These are phyloP conservation scores for Parascotia fuliginaria DNA, from an alignment of 2,888 invertebrate species.

Conservation along the genomic window DNA sequence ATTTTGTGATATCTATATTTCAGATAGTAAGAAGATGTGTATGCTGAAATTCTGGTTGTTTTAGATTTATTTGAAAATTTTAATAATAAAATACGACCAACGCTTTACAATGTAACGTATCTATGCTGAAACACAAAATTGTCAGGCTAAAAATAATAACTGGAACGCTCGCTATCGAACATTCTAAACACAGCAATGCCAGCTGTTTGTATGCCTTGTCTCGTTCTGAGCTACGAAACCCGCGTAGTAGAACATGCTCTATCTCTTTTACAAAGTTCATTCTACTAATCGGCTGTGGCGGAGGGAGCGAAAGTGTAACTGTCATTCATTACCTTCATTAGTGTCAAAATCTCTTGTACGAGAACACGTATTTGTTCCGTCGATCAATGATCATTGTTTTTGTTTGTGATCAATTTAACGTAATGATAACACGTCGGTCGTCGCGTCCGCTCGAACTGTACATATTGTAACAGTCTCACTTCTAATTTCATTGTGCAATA, in stretches of 20 bases:
- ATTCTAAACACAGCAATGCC: neutral
- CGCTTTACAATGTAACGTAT: too few relatives aligned
- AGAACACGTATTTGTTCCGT: constrained; percentile 51
- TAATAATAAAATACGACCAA: too few relatives aligned
- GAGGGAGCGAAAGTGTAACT: constrained; percentile 3
- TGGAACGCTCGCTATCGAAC: neutral
- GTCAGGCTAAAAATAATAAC: too few relatives aligned
- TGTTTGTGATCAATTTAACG: constrained; percentile 67
- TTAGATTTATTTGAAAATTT: too few relatives aligned
- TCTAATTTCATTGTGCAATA: constrained; percentile 56
- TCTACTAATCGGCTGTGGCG: neutral
- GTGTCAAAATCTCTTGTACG: constrained; percentile 48
- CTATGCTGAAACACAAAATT: too few relatives aligned
- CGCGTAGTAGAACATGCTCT: neutral
- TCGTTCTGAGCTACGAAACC: neutral
- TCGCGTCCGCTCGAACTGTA: constrained; percentile 41
- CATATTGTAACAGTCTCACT: constrained; percentile 52
- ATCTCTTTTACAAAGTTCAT: constrained; percentile 16
- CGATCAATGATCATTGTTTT: constrained; percentile 79
- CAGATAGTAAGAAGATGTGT: too few relatives aligned
- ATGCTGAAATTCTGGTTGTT: too few relatives aligned
- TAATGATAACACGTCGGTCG: constrained; percentile 53
- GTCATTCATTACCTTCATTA: constrained; percentile 65
- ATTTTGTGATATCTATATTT: too few relatives aligned
- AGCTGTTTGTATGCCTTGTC: constrained; percentile 16